phyloP scores from a whole-genome alignment of 2,888 invertebrate species.

The Chesias legatella region DNA sequence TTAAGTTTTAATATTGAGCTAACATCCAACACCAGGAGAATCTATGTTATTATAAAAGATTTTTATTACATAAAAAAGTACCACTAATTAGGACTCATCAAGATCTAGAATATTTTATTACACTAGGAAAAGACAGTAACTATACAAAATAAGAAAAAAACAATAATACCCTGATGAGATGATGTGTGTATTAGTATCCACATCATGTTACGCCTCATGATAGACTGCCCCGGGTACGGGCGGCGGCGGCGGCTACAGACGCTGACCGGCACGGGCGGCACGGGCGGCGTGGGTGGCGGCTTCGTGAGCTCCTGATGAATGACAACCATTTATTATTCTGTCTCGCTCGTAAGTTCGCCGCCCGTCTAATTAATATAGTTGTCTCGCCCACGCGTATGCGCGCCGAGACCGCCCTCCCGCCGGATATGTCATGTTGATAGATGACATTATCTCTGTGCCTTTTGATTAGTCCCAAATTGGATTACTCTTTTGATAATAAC shows the following conservation, averaged over 20 bases:
- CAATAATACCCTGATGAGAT: too few species aligned
- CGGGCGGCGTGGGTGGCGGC: constrained; percentile 33
- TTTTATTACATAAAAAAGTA: too few species aligned
- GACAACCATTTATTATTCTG: constrained; percentile 41
- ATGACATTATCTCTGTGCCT: constrained; percentile 3
- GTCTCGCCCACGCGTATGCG: constrained; percentile 5
- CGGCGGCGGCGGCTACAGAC: constrained; percentile 28
- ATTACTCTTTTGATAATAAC: too few species aligned
- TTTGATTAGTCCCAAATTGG: not conserved
- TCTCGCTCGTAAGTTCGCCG: constrained; percentile 39
- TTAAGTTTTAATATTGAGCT: too few species aligned
- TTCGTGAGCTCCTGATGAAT: constrained; percentile 45
- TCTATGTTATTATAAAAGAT: too few species aligned
- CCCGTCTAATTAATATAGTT: constrained; percentile 37
- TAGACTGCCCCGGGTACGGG: constrained; percentile 13
- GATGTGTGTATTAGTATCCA: constrained; percentile 16
- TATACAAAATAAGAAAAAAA: too few species aligned
- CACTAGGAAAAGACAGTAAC: too few species aligned
- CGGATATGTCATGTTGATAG: constrained; percentile 8
- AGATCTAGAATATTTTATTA: too few species aligned
- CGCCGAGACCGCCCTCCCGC: too few species aligned
- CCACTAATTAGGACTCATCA: not conserved
- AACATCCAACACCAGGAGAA: too few species aligned
- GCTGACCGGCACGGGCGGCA: too few species aligned
- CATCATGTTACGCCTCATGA: constrained; percentile 16